A percentile compares a stretch with the other conserved stretches of the same genome.
Conservation (phyloP, 2,888 invertebrate species). For the Nephrotoma flavescens region DNA sequence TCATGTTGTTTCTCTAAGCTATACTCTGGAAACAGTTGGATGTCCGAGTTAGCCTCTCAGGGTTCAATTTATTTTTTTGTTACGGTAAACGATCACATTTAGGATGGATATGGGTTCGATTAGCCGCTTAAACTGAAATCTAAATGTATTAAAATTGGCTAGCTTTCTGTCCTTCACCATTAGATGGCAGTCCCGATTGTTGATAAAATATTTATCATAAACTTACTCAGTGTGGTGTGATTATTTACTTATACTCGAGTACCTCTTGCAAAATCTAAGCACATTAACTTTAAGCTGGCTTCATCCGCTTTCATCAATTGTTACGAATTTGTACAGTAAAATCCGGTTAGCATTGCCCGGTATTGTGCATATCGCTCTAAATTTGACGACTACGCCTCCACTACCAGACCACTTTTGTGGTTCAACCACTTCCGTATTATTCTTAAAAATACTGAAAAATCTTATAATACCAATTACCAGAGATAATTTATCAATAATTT, state of each 20-base stretch:
- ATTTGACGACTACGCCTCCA: no score
- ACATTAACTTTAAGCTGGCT: conserved; percentile 56
- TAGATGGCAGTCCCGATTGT: conserved; percentile 92
- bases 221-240: conserved; percentile 59
- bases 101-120: conserved; percentile 36
- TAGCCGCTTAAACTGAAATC: conserved; percentile 41
- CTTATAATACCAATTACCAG: no score
- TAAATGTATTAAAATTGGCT: conserved; percentile 33
- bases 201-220: conserved; percentile 91
- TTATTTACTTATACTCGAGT: conserved; percentile 67
- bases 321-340: no score
- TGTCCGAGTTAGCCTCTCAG: conserved; percentile 38
- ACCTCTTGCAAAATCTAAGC: conserved; percentile 82
- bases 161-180: conserved; percentile 56
- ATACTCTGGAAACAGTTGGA: conserved; percentile 24
- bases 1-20: conserved; percentile 22
- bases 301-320: no score
- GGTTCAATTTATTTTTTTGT: conserved; percentile 39
- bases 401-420: no score
- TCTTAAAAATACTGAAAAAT: no score
- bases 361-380: no score
- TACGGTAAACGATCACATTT: conserved; percentile 47
- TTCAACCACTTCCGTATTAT: no score
- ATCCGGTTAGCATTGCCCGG: no score
- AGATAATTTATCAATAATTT: no score